A percentile compares a stretch with the other conserved stretches of the same genome.
These are phyloP conservation scores for Passer domesticus DNA, from an alignment of 2,113 vertebrate species.

Conservation along the genomic window DNA sequence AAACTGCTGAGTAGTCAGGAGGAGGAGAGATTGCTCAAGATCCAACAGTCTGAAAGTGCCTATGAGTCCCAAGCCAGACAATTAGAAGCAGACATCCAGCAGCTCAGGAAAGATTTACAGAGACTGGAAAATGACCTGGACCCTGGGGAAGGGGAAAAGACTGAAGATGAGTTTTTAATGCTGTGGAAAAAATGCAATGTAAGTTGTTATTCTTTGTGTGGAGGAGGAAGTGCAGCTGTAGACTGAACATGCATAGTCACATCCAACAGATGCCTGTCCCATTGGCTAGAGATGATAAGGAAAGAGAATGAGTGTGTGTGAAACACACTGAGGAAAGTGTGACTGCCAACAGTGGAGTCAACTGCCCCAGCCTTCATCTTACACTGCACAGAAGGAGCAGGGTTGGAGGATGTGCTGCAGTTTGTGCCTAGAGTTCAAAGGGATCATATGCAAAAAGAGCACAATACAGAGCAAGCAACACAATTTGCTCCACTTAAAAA, in stretches of 20 bases:
- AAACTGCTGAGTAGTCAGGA: constrained; percentile 71
- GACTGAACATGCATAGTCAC: background rate
- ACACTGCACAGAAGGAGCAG: background rate
- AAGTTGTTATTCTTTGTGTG: constrained; percentile 1
- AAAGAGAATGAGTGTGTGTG: background rate
- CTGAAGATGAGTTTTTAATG: constrained; percentile 81
- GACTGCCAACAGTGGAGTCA: background rate
- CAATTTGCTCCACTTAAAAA: background rate
- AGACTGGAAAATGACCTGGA: constrained; percentile 77
- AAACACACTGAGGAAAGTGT: background rate
- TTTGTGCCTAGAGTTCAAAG: background rate
- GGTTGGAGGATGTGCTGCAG: background rate
- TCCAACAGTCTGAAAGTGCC: constrained; percentile 74
- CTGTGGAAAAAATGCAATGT: constrained; percentile 85
- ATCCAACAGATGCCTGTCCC: background rate
- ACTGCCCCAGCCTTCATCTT: background rate
- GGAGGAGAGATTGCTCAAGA: constrained; percentile 69
- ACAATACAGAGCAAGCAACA: background rate
- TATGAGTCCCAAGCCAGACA: constrained; percentile 66
- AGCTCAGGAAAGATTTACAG: constrained; percentile 73
- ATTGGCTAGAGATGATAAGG: background rate
- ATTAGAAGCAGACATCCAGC: constrained; percentile 76
- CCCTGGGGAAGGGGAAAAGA: constrained; percentile 9
- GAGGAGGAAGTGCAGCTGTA: background rate
- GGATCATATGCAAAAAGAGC: background rate